Percentiles rank a stretch among this genome's conserved stretches.
Evolutionary conservation across 2,113 vertebrate genomes (phyloP).

Genomic region (Phrynocephalus versicolor): DNA sequence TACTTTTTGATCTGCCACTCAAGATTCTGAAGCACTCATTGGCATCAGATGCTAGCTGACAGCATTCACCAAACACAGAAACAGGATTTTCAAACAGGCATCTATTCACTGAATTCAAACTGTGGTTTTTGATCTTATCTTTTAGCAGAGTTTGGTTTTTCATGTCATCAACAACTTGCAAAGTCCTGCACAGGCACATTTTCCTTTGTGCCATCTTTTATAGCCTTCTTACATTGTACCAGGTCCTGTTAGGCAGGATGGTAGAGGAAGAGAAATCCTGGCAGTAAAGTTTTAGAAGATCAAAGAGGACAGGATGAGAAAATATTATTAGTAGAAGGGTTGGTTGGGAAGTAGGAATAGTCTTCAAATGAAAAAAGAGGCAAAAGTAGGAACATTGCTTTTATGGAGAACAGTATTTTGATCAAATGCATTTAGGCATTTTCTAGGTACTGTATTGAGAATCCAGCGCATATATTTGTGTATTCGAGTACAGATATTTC

Average conservation of each 20-base stretch:
- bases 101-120: background rate
- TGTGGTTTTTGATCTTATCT: background rate
- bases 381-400: background rate
- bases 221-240: too few relatives aligned
- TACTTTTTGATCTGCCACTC: background rate
- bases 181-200: background rate
- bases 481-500: background rate
- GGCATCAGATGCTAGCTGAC: background rate
- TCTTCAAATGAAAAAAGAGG: background rate
- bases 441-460: background rate
- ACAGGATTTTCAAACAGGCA: background rate
- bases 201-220: background rate
- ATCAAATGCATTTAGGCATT: background rate
- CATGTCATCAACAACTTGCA: background rate
- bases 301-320: background rate
- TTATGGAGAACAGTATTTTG: background rate
- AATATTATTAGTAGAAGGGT: background rate
- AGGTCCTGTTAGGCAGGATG: background rate
- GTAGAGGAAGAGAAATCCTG: background rate
- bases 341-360: background rate
- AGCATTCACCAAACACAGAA: constrained; percentile 6
- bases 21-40: background rate
- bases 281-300: background rate
- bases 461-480: background rate
- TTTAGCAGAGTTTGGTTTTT: background rate